Evolutionary conservation across 2,888 invertebrate species (phyloP).

Genomic region (Spicauda simplicius): DNA sequence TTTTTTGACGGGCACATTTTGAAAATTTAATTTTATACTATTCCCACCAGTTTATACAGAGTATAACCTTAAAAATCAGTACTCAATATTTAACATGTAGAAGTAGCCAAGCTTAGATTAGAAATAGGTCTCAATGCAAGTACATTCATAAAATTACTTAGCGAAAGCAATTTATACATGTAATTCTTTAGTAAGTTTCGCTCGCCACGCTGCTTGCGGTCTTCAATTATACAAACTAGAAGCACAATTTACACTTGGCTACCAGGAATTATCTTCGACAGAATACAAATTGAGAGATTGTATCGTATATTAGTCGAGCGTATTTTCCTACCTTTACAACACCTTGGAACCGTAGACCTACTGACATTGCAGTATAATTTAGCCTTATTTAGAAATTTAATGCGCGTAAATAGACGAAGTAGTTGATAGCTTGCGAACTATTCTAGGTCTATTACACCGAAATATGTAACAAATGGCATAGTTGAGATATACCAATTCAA

Average conservation of each 20-base stretch:
- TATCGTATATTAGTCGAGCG: constrained; percentile 23
- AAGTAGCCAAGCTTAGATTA: neutral
- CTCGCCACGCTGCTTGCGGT: constrained; percentile 1
- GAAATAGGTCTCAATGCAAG: neutral
- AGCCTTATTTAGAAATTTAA: neutral
- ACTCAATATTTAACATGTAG: too few species aligned
- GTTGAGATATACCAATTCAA: too few species aligned
- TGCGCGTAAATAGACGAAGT: neutral
- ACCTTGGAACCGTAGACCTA: constrained; percentile 2
- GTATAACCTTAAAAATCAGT: too few species aligned
- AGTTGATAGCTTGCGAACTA: neutral
- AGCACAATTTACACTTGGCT: constrained; percentile 17
- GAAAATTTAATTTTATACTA: too few species aligned
- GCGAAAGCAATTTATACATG: neutral
- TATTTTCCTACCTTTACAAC: constrained; percentile 8
- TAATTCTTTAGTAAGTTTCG: neutral
- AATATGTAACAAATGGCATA: too few species aligned
- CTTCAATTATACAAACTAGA: constrained; percentile 20
- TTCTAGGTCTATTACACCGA: too few species aligned
- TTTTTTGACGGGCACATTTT: too few species aligned
- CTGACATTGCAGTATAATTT: constrained; percentile 4
- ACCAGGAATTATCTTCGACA: constrained; percentile 18
- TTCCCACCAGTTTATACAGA: too few species aligned
- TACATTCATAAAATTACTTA: neutral
- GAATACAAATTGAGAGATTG: constrained; percentile 31